Conservation (phyloP, 2,113 vertebrate species). For the Xyliphius kryptos region DNA sequence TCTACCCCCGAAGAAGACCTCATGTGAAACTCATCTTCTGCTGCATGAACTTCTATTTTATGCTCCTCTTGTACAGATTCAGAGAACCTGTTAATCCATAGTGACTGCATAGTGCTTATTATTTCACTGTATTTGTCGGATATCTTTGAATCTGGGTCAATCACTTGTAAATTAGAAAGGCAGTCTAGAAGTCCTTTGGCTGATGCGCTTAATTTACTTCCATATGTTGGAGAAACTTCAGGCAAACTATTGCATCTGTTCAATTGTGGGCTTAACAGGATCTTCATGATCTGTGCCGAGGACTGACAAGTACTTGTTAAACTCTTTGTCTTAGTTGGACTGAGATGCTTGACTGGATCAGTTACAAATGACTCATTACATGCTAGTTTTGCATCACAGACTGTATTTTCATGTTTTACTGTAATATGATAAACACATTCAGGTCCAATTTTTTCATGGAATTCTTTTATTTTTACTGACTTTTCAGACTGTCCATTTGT, state of each 20-base stretch:
- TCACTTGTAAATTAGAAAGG: conserved; percentile 74
- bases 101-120: too few species aligned
- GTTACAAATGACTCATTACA: conserved; percentile 20
- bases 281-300: conserved; percentile 83
- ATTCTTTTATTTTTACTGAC: too few species aligned
- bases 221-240: conserved; percentile 74
- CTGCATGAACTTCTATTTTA: too few species aligned
- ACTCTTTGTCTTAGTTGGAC: conserved; percentile 35
- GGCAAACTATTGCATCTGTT: conserved; percentile 84
- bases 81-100: too few species aligned
- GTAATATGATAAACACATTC: conserved; percentile 17
- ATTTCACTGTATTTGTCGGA: too few species aligned
- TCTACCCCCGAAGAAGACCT: too few species aligned
- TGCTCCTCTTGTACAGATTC: too few species aligned
- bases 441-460: conserved; percentile 1
- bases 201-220: conserved; percentile 76
- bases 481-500: conserved; percentile 19
- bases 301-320: conserved; percentile 63
- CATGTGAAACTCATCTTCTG: too few species aligned
- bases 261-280: conserved; percentile 72
- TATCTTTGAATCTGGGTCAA: conserved; percentile 69
- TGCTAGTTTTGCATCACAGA: conserved; percentile 26
- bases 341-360: conserved; percentile 24
- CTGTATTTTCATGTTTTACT: background rate
- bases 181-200: conserved; percentile 76